A percentile compares a stretch with the other conserved stretches of the same genome.
phyloP scores from a whole-genome alignment of 1,140 invertebrate species.

The Drosophila murphyi region DNA sequence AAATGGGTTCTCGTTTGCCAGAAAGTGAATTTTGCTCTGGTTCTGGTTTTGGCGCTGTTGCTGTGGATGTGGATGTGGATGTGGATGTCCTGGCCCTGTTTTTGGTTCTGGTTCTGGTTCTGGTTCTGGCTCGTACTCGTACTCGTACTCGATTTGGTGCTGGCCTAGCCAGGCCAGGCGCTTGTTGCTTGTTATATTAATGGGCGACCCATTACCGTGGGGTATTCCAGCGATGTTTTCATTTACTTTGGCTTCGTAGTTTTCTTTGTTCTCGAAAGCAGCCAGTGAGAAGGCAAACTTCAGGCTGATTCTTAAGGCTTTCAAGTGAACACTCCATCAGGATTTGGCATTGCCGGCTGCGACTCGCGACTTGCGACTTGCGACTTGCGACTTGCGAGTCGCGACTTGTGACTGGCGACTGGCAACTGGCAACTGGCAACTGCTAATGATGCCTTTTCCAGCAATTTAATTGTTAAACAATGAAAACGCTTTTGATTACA shows the following conservation, averaged over 20 bases:
- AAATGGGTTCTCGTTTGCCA: conserved; percentile 44
- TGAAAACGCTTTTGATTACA: conserved; percentile 82
- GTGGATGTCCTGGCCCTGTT: not conserved
- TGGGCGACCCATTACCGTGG: conserved; percentile 75
- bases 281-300: not conserved
- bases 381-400: not conserved
- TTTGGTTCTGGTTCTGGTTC: too few relatives aligned
- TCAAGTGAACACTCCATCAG: conserved; percentile 54
- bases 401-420: conserved; percentile 16
- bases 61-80: not conserved
- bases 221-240: conserved; percentile 64
- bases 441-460: conserved; percentile 82
- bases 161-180: conserved; percentile 9
- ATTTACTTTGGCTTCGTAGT: conserved; percentile 56
- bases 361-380: not conserved
- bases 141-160: not conserved
- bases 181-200: conserved; percentile 51
- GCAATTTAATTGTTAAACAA: conserved; percentile 83
- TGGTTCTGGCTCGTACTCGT: too few relatives aligned
- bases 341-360: conserved; percentile 34
- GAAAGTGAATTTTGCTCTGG: conserved; percentile 69
- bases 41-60: conserved; percentile 19
- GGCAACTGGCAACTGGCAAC: conserved; percentile 28
- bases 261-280: conserved; percentile 61
- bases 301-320: conserved; percentile 34